Evolutionary conservation across 2,113 vertebrate genomes (phyloP).

Genomic region (Terrapene triunguis): DNA sequence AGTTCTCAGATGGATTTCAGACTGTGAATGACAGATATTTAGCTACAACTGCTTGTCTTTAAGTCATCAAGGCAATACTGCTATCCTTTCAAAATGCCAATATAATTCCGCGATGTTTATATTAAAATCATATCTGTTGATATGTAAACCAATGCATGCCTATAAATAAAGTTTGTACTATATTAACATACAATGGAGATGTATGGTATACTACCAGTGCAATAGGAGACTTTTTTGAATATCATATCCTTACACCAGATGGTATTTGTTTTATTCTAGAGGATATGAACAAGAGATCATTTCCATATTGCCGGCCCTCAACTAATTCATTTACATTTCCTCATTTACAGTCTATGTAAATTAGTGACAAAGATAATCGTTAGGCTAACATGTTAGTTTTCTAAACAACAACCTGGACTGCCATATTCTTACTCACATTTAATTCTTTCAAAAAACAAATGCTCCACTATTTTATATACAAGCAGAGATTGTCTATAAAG

Average conservation of each 20-base stretch:
- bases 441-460: conserved; percentile 61
- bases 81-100: conserved; percentile 46
- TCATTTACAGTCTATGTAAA: conserved; percentile 23
- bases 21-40: conserved; percentile 67
- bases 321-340: conserved; percentile 29
- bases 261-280: conserved; percentile 22
- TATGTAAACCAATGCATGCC: conserved; percentile 16
- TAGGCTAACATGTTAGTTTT: conserved; percentile 21
- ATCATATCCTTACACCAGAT: not conserved
- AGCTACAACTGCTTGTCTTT: conserved; percentile 47
- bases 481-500: conserved; percentile 30
- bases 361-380: not conserved
- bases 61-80: conserved; percentile 44
- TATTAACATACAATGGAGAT: conserved; percentile 28
- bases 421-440: conserved; percentile 2
- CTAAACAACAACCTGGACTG: conserved; percentile 1
- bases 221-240: conserved; percentile 1
- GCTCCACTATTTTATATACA: conserved; percentile 30
- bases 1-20: conserved; percentile 63
- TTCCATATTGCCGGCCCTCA: conserved; percentile 18
- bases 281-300: not conserved
- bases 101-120: conserved; percentile 31
- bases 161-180: conserved; percentile 21
- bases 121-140: conserved; percentile 8
- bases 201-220: conserved; percentile 27